These are phyloP conservation scores for Clytia hemisphaerica DNA, from an alignment of 30 jellyfish, hydroid and myxozoan genomes.

Conservation along the genomic window DNA sequence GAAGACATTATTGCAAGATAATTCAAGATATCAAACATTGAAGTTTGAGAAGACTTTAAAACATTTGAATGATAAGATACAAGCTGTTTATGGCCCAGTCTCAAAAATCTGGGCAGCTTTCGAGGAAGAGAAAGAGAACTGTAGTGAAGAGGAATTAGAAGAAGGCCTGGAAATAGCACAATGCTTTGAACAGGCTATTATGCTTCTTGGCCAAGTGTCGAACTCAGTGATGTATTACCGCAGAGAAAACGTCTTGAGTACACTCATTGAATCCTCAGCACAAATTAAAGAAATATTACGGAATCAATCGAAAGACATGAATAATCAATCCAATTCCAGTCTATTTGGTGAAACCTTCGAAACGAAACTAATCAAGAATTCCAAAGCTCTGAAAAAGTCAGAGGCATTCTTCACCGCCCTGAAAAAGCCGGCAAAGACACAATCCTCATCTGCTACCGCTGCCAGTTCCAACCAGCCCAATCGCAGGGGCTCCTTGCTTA, in stretches of 20 bases:
- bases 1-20: not conserved
- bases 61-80: not conserved
- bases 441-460: not conserved
- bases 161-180: conserved; percentile 8
- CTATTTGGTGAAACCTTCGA: conserved; percentile 9
- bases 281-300: not conserved
- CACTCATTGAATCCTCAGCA: not conserved
- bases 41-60: not conserved
- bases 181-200: conserved; percentile 1
- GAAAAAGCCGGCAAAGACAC: too few relatives aligned
- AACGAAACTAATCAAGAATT: not conserved
- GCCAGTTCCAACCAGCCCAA: not conserved
- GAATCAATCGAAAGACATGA: not conserved
- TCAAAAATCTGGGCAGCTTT: not conserved
- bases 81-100: not conserved
- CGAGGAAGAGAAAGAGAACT: not conserved
- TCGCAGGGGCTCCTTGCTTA: conserved; percentile 5
- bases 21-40: not conserved
- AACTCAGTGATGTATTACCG: not conserved
- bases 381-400: conserved; percentile 8
- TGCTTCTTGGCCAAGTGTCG: not conserved
- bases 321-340: not conserved
- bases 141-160: not conserved
- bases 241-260: not conserved
- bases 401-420: conserved; percentile 1